Percentiles rank a stretch among this genome's conserved stretches.
Conservation (phyloP, 2,797 vertebrate genomes). For the Trematomus bernacchii region DNA sequence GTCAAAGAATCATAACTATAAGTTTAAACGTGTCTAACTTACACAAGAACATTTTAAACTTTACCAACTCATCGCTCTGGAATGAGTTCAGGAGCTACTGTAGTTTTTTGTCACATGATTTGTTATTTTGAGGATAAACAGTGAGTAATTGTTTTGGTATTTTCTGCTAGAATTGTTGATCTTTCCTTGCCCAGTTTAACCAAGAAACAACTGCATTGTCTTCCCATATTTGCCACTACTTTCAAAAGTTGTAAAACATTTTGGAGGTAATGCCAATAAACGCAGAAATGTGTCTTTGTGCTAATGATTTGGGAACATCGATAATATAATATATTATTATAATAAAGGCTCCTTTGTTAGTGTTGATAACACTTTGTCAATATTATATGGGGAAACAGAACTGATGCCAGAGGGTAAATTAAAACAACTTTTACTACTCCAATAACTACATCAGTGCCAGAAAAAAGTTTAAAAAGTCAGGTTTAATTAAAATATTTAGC, state of each 20-base stretch:
- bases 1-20: constrained; percentile 1
- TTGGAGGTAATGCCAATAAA: background rate
- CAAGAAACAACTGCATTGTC: background rate
- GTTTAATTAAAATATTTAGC: background rate
- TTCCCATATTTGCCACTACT: background rate
- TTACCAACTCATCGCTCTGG: background rate
- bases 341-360: background rate
- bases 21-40: constrained; percentile 29
- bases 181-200: background rate
- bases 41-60: background rate
- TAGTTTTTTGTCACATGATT: background rate
- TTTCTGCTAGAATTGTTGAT: background rate
- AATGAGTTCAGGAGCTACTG: background rate
- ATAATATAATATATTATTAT: background rate
- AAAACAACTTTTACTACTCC: background rate
- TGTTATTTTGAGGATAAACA: background rate
- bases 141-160: background rate
- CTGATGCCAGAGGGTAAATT: background rate
- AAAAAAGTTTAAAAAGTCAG: constrained; percentile 7
- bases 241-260: background rate
- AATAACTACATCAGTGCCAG: background rate
- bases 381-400: background rate
- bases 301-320: background rate
- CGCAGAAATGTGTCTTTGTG: background rate
- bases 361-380: background rate